phyloP scores from a whole-genome alignment of 2,113 vertebrate species.

The Tragelaphus imberbis region DNA sequence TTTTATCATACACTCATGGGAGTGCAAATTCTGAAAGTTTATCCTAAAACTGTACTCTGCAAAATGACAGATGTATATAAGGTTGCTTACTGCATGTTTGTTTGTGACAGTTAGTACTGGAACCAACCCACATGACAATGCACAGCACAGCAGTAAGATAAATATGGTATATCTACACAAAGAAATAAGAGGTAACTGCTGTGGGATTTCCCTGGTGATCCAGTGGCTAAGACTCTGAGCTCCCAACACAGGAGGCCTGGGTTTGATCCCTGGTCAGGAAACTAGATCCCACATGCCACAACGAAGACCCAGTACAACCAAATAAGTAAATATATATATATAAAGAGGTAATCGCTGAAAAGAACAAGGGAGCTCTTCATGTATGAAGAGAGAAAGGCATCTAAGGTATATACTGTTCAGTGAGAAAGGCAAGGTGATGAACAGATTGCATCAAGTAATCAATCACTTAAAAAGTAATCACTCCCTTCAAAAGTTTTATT shows the following conservation, averaged over 20 bases:
- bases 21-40: not conserved
- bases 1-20: not conserved
- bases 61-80: not conserved
- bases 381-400: not conserved
- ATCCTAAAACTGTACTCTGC: not conserved
- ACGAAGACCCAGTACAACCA: not conserved
- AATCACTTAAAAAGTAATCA: not conserved
- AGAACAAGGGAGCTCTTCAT: not conserved
- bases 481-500: not conserved
- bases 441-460: not conserved
- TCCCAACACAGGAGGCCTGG: not conserved
- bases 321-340: not conserved
- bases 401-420: not conserved
- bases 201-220: not conserved
- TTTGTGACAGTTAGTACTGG: not conserved
- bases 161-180: not conserved
- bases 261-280: not conserved
- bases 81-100: not conserved
- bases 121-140: not conserved
- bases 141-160: not conserved
- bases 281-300: not conserved
- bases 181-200: not conserved
- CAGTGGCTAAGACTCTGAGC: not conserved
- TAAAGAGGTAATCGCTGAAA: not conserved
- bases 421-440: not conserved